Conservation (phyloP, 2,797 vertebrate species). For the Corythornis leucogaster region DNA sequence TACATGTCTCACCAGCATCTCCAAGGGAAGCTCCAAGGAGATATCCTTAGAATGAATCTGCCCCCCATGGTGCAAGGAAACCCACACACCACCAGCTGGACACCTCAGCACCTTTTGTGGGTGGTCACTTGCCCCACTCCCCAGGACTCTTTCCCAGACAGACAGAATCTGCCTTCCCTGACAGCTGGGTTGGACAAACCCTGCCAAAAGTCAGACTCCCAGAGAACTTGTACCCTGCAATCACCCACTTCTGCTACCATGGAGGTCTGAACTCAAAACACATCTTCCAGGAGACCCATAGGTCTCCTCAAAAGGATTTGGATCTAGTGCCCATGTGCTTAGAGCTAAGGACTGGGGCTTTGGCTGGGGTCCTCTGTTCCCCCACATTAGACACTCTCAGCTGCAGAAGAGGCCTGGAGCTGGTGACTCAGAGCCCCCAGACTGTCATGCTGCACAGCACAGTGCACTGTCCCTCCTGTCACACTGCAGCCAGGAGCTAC, state of each 20-base stretch:
- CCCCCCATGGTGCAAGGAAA: rapidly evolving
- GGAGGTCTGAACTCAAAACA: not conserved
- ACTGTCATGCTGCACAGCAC: not conserved
- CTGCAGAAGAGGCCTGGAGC: not conserved
- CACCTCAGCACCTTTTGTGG: not conserved
- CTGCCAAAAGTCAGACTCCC: not conserved
- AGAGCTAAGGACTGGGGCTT: not conserved
- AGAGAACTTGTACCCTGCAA: not conserved
- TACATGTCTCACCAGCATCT: not conserved
- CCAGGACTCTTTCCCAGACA: not conserved
- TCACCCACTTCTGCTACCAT: not conserved
- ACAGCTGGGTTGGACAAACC: not conserved
- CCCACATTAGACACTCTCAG: not conserved
- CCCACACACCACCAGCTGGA: not conserved
- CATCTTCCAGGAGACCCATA: not conserved
- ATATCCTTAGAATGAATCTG: not conserved
- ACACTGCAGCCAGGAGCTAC: not conserved
- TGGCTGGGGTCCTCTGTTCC: not conserved
- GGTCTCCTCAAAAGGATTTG: not conserved
- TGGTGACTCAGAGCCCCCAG: not conserved
- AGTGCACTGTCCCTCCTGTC: not conserved
- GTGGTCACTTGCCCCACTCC: not conserved
- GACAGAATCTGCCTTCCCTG: not conserved
- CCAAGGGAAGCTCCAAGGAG: not conserved
- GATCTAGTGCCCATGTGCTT: not conserved